Conservation (phyloP, 2,113 vertebrate species). For the Menidia beryllina region DNA sequence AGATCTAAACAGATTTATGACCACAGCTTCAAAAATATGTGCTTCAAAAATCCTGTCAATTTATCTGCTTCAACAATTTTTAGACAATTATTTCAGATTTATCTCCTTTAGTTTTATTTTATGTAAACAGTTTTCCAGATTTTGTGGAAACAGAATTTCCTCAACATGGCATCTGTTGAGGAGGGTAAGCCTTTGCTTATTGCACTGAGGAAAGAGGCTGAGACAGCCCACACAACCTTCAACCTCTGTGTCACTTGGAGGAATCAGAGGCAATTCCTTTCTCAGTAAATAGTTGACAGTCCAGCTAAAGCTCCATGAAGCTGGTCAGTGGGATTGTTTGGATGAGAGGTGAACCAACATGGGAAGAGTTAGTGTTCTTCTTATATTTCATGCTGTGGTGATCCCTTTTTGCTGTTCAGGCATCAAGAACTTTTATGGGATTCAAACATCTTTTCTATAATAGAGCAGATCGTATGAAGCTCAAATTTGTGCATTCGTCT, state of each 20-base stretch:
- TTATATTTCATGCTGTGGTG: not conserved
- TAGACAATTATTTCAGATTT: too few species aligned
- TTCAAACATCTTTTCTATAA: not conserved
- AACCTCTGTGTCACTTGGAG: not conserved
- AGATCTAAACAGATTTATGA: too few species aligned
- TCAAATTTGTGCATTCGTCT: conserved; percentile 7
- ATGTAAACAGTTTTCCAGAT: not conserved
- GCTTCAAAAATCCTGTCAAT: too few species aligned
- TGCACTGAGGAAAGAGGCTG: not conserved
- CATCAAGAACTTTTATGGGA: not conserved
- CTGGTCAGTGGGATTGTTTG: conserved; percentile 3
- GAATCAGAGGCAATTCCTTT: not conserved
- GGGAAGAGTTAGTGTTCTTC: not conserved
- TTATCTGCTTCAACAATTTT: too few species aligned
- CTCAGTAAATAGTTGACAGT: not conserved
- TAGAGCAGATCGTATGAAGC: not conserved
- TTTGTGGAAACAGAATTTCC: not conserved
- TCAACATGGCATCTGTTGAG: not conserved
- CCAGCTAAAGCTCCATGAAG: conserved; percentile 1
- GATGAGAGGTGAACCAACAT: conserved; percentile 1
- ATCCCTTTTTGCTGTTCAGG: not conserved
- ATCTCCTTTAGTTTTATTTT: not conserved
- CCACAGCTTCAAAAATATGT: too few species aligned
- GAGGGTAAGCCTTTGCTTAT: not conserved
- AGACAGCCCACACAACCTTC: not conserved